These are phyloP conservation scores for Hassar affinis DNA, from an alignment of 2,113 vertebrate species.

Conservation along the genomic window DNA sequence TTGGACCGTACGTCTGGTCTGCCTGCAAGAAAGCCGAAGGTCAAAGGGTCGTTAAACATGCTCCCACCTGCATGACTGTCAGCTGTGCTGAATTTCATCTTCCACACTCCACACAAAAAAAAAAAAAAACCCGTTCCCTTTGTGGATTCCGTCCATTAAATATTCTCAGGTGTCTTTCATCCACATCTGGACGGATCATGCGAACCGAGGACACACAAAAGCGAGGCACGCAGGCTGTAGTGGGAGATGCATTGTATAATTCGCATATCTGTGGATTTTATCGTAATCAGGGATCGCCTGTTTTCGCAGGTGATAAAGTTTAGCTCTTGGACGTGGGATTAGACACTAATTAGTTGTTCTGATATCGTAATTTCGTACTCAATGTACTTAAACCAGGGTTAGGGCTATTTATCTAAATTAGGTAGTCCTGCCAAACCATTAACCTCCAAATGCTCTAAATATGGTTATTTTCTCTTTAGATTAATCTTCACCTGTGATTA, in stretches of 20 bases:
- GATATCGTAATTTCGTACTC: slow-evolving; percentile 17
- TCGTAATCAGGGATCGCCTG: slow-evolving; percentile 17
- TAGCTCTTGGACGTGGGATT: slow-evolving; percentile 15
- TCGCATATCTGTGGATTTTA: slow-evolving; percentile 10
- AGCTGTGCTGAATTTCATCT: background rate
- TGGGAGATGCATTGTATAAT: background rate
- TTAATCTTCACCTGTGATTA: slow-evolving; percentile 24
- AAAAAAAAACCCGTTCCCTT: background rate
- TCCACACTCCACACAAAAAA: background rate
- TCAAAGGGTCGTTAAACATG: background rate
- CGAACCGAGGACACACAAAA: background rate
- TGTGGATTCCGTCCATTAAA: slow-evolving; percentile 20
- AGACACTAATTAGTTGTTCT: slow-evolving; percentile 14
- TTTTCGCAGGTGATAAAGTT: slow-evolving; percentile 37
- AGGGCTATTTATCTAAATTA: slow-evolving; percentile 34
- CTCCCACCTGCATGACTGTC: slow-evolving; percentile 22
- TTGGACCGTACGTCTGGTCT: background rate
- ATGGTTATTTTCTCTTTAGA: slow-evolving; percentile 11
- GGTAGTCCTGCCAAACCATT: background rate
- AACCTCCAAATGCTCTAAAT: slow-evolving; percentile 2
- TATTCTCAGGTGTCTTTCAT: slow-evolving; percentile 22
- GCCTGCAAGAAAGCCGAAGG: background rate
- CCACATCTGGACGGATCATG: slow-evolving; percentile 28
- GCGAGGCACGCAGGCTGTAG: background rate
- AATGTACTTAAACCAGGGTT: slow-evolving; percentile 1